These are phyloP conservation scores for Kryptopterus vitreolus DNA, from an alignment of 2,797 vertebrate species.

Conservation along the genomic window DNA sequence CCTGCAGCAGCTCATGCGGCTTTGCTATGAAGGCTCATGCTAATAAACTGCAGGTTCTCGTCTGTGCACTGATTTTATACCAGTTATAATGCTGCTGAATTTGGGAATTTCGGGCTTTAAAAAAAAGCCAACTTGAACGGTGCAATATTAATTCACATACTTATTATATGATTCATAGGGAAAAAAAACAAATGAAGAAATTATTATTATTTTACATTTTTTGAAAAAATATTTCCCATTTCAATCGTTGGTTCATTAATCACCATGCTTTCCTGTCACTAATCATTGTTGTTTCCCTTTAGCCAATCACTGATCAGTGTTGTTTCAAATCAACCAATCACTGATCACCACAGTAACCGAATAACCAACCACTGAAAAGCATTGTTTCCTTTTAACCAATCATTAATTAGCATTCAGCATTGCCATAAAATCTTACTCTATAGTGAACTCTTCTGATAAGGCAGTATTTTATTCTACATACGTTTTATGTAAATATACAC, in stretches of 20 bases:
- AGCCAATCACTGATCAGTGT: not conserved
- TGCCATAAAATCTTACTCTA: too few species aligned
- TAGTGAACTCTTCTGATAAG: not conserved
- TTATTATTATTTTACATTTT: too few species aligned
- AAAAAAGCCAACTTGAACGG: not conserved
- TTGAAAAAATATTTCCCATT: too few species aligned
- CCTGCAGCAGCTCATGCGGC: conserved; percentile 29
- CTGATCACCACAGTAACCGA: not conserved
- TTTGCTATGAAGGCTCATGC: conserved; percentile 17
- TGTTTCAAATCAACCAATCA: not conserved
- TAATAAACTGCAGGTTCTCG: conserved; percentile 2
- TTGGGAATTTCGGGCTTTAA: not conserved
- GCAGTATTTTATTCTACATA: not conserved
- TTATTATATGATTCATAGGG: too few species aligned
- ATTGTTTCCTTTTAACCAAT: not conserved
- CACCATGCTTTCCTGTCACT: not conserved
- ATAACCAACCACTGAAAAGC: not conserved
- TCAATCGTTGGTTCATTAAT: too few species aligned
- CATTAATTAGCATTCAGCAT: too few species aligned
- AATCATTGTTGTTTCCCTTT: not conserved
- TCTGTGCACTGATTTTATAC: conserved; percentile 16
- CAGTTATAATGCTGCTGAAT: not conserved
- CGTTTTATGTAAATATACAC: too few species aligned
- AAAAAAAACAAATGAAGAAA: too few species aligned
- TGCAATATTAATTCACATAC: too few species aligned